Base-by-base conservation (phyloP, 2,888 invertebrate species). In the Bembecia ichneumoniformis region DNA sequence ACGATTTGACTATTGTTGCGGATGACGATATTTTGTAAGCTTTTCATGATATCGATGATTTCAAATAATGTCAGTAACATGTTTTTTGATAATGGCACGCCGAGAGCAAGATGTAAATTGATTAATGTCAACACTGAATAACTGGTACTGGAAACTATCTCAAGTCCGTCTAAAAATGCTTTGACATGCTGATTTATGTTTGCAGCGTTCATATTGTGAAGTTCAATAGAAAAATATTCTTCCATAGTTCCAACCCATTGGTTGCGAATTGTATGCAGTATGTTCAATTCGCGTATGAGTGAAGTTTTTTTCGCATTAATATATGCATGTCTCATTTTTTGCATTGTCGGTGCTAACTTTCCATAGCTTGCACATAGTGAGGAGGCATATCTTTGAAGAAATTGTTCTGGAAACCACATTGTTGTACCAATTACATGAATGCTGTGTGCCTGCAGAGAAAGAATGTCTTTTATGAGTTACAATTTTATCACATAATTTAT, bases 391-490 rank as follows among this genome's bases (percentile, higher is more conserved):
- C 90, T 89, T 46, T 88, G 77, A 3, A 98, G 86, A 77, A 97
- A 98, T 59, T 91, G 89, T 69, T 93, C 94, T 0, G 97, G 95
- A 64, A 93, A 91, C 96, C 96, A 98, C 49, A 95, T 75, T 13
- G 94, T 88, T 66, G 94, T 94, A 1, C 95, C 96, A 51, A 91
- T 88, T 35, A 98, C 78, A 46, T 93, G 92, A 51, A 96, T 91
- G 35, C 93, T 93, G 57, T 94, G 93, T 45, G 94, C 90, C 90
- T 94, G 71, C 11, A 40, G n/a, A 40, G 43, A 7, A 15, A 40
- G 9, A 11, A 40, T 14, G 9, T 40, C 0, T 40, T 3, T 5
- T 7, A 9, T 40, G n/a, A 40, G 43, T n/a, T n/a, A 14, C 3
- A 7, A 40, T 40, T 13, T 40, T 40, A n/a, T 1, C 40, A 40